phyloP scores from a whole-genome alignment of 2,888 invertebrate genomes.

The Agrotis ipsilon region DNA sequence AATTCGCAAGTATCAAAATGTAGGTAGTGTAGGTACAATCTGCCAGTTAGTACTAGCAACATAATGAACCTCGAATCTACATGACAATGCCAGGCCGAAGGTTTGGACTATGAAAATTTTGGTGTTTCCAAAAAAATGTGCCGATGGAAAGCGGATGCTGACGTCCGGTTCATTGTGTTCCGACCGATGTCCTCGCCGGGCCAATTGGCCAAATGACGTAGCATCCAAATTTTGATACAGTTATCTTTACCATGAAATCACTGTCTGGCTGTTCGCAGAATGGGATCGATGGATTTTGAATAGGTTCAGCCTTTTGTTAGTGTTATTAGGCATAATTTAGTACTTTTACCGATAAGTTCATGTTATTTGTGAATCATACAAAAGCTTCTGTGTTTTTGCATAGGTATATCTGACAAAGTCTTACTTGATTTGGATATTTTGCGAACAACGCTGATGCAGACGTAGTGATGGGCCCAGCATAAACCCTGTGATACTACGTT shows the following conservation, averaged over 20 bases:
- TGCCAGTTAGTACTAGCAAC: constrained; percentile 49
- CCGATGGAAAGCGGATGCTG: constrained; percentile 86
- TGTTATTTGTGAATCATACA: constrained; percentile 26
- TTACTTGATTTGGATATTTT: neutral
- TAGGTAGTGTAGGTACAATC: constrained; percentile 22
- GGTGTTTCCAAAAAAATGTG: constrained; percentile 89
- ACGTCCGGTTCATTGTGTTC: constrained; percentile 84
- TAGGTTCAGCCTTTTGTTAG: constrained; percentile 51
- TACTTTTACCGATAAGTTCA: constrained; percentile 34
- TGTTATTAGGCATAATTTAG: constrained; percentile 54
- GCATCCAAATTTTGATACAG: constrained; percentile 82
- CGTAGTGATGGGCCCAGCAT: neutral
- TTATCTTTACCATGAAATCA: constrained; percentile 85
- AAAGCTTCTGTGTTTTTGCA: constrained; percentile 2
- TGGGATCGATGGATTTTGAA: constrained; percentile 66
- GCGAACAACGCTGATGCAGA: neutral
- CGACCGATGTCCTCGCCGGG: constrained; percentile 88
- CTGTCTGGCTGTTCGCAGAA: constrained; percentile 74
- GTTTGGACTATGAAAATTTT: constrained; percentile 87
- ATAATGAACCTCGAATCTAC: constrained; percentile 78
- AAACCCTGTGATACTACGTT: constrained; percentile 14
- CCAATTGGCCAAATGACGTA: constrained; percentile 82
- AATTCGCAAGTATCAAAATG: constrained; percentile 37
- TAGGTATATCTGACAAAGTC: neutral
- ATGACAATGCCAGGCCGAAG: constrained; percentile 84